Percentiles rank a stretch among this genome's conserved stretches.
These are phyloP conservation scores for Osmerus eperlanus DNA, from an alignment of 2,113 vertebrate genomes.

Conservation along the genomic window DNA sequence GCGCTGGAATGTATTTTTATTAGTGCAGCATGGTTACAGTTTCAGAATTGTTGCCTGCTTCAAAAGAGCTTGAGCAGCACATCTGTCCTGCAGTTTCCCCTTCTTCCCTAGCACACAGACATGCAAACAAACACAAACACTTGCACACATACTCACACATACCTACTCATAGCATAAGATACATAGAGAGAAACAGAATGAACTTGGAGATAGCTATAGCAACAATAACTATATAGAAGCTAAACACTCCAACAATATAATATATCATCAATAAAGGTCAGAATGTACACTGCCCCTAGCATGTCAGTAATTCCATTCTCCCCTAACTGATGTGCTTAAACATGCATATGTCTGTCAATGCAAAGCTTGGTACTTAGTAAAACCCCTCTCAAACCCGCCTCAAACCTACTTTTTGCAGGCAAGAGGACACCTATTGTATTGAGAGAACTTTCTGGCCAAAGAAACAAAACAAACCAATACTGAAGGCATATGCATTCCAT, in stretches of 20 bases:
- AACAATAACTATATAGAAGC: too few species aligned
- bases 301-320: conserved; percentile 18
- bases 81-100: conserved; percentile 56
- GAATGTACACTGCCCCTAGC: not conserved
- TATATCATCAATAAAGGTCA: not conserved
- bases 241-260: too few species aligned
- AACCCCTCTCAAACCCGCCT: conserved; percentile 2
- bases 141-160: not conserved
- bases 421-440: conserved; percentile 2
- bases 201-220: too few species aligned
- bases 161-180: not conserved
- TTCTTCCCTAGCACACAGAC: not conserved
- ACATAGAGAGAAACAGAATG: too few species aligned
- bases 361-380: not conserved
- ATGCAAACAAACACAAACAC: not conserved
- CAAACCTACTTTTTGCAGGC: not conserved
- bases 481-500: not conserved
- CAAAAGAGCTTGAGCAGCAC: conserved; percentile 46
- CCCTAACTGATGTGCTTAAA: not conserved
- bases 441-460: not conserved
- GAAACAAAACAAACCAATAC: not conserved
- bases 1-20: conserved; percentile 62
- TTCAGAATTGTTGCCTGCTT: conserved; percentile 48
- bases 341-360: conserved; percentile 15
- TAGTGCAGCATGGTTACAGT: conserved; percentile 53